phyloP scores from a whole-genome alignment of 2,113 vertebrate species.

The Carettochelys insculpta region DNA sequence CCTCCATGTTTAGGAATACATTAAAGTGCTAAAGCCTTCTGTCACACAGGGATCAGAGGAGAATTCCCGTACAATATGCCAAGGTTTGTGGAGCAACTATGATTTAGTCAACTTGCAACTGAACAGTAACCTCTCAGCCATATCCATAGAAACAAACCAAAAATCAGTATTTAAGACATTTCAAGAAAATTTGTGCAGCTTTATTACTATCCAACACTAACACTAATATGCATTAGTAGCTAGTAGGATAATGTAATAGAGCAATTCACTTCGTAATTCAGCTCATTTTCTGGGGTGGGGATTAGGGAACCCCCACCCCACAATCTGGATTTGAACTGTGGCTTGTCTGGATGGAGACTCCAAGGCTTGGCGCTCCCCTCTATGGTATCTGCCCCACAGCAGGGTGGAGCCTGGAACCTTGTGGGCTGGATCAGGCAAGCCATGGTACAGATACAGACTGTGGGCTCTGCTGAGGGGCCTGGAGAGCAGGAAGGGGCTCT shows the following conservation, averaged over 20 bases:
- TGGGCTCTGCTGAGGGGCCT: too few relatives aligned
- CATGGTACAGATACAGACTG: too few relatives aligned
- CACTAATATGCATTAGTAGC: neutral
- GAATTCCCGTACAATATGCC: neutral
- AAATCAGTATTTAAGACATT: neutral
- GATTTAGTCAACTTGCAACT: neutral
- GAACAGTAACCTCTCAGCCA: neutral
- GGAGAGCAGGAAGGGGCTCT: too few relatives aligned
- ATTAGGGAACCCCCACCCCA: too few relatives aligned
- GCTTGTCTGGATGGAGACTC: too few relatives aligned
- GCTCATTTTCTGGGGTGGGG: neutral
- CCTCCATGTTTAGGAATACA: slow-evolving; percentile 37
- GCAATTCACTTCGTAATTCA: neutral
- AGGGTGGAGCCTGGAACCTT: too few relatives aligned
- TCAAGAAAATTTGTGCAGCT: neutral
- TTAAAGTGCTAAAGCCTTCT: slow-evolving; percentile 26
- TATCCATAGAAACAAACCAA: neutral
- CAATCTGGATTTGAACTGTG: too few relatives aligned
- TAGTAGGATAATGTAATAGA: neutral
- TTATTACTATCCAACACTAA: neutral
- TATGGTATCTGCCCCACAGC: too few relatives aligned
- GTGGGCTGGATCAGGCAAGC: too few relatives aligned
- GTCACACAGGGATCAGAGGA: neutral
- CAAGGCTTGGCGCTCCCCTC: too few relatives aligned
- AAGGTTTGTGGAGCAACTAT: neutral